A percentile compares a stretch with the other conserved stretches of the same genome.
These are phyloP conservation scores for Tetramorium alpestre DNA, from an alignment of 1,140 invertebrate species.

Conservation along the genomic window DNA sequence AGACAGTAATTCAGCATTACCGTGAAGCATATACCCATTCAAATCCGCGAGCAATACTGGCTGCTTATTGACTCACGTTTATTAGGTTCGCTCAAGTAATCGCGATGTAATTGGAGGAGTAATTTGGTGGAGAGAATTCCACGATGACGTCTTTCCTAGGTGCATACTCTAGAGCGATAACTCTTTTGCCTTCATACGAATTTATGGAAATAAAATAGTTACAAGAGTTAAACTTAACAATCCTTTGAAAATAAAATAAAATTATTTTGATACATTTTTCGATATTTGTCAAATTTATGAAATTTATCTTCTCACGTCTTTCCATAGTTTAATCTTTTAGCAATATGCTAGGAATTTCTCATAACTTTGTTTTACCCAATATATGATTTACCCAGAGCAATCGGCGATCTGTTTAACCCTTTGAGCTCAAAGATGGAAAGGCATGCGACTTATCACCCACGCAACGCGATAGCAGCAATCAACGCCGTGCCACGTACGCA, in stretches of 20 bases:
- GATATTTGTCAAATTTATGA: background rate
- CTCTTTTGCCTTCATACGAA: background rate
- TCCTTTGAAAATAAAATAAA: too few species aligned
- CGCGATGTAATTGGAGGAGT: slow-evolving; percentile 41
- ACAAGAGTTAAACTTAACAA: too few species aligned
- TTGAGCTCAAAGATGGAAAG: slow-evolving; percentile 40
- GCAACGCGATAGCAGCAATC: slow-evolving; percentile 54
- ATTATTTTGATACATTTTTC: background rate
- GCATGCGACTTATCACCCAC: slow-evolving; percentile 56
- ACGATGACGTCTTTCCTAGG: background rate
- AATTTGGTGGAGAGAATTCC: slow-evolving; percentile 18
- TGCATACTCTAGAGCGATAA: background rate
- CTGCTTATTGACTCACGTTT: slow-evolving; percentile 62
- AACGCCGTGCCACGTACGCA: slow-evolving; percentile 27
- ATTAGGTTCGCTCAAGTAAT: slow-evolving; percentile 43
- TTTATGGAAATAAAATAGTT: background rate
- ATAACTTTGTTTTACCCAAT: background rate
- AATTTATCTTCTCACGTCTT: background rate
- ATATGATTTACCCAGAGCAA: background rate
- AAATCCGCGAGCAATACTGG: slow-evolving; percentile 41
- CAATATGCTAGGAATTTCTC: too few species aligned
- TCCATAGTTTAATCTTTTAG: background rate
- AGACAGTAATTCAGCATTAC: slow-evolving; percentile 62
- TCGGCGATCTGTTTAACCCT: background rate
- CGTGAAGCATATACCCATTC: slow-evolving; percentile 31